Evolutionary conservation across 2,888 invertebrate species (phyloP).

Genomic region (Bembecia ichneumoniformis): DNA sequence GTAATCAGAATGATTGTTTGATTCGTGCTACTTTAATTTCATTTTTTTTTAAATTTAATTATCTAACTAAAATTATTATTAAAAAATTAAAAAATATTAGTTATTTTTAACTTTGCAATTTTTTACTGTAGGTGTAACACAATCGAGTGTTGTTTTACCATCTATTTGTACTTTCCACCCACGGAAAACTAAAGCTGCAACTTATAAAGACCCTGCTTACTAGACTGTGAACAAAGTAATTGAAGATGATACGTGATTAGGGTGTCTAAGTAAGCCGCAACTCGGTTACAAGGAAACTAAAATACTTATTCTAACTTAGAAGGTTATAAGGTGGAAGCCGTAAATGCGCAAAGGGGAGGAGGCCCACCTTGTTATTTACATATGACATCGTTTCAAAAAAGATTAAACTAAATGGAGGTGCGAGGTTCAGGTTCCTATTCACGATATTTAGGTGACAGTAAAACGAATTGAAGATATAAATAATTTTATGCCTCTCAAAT

Average conservation of each 20-base stretch:
- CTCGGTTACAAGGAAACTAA: constrained; percentile 13
- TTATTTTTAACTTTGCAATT: too few relatives aligned
- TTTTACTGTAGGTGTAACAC: too few relatives aligned
- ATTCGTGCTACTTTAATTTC: too few relatives aligned
- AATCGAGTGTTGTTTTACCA: too few relatives aligned
- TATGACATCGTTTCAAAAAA: constrained; percentile 8
- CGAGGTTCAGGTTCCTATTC: too few relatives aligned
- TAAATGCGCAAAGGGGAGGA: background rate
- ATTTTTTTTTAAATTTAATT: too few relatives aligned
- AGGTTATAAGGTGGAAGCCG: constrained; percentile 2
- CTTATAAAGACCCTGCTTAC: constrained; percentile 24
- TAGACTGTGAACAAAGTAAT: constrained; percentile 36
- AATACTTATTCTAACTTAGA: constrained; percentile 1
- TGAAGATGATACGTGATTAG: constrained; percentile 39
- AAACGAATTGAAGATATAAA: too few relatives aligned
- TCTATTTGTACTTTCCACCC: background rate
- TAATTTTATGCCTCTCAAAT: too few relatives aligned
- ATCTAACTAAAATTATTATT: too few relatives aligned
- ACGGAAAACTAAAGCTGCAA: constrained; percentile 10
- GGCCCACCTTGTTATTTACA: constrained; percentile 33
- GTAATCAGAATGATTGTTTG: too few relatives aligned
- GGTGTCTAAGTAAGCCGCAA: constrained; percentile 13
- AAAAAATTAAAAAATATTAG: too few relatives aligned
- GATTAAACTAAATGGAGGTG: background rate
- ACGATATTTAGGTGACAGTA: too few relatives aligned